A percentile compares a stretch with the other conserved stretches of the same genome.
phyloP scores from a whole-genome alignment of 2,797 vertebrate species.

The Chrosomus eos region DNA sequence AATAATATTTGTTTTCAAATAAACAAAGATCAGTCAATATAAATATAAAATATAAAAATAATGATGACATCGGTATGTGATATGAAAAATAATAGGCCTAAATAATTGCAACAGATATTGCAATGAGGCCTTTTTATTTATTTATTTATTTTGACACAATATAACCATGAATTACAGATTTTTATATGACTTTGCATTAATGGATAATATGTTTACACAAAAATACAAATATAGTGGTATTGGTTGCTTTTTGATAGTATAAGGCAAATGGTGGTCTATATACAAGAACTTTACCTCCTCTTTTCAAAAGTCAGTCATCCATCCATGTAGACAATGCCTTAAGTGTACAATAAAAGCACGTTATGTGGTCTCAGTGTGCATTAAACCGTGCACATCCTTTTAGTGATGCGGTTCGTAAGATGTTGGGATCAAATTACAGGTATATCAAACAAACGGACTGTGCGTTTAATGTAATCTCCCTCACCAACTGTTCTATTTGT shows the following conservation, averaged over 20 bases:
- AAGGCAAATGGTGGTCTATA: background rate
- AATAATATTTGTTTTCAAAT: background rate
- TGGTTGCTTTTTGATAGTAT: background rate
- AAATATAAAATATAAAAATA: background rate
- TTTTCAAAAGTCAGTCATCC: background rate
- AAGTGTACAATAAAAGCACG: slow-evolving; percentile 44
- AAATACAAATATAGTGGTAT: background rate
- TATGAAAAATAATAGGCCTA: background rate
- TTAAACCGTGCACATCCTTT: slow-evolving; percentile 19
- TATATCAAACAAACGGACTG: slow-evolving; percentile 20
- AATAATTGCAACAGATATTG: background rate
- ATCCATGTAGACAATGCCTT: slow-evolving; percentile 20
- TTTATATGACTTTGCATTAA: background rate
- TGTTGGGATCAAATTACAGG: slow-evolving; percentile 32
- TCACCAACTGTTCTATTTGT: slow-evolving; percentile 21
- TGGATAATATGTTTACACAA: background rate
- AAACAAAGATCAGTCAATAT: background rate
- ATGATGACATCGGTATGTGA: background rate
- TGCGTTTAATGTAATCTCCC: background rate
- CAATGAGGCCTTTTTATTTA: no score
- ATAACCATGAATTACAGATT: background rate
- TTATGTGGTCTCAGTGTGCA: slow-evolving; percentile 27
- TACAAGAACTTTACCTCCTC: slow-evolving; percentile 16
- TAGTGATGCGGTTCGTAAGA: slow-evolving; percentile 10
- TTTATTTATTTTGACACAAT: background rate